phyloP scores from a whole-genome alignment of 2,888 invertebrate genomes.

The Cabera pusaria region DNA sequence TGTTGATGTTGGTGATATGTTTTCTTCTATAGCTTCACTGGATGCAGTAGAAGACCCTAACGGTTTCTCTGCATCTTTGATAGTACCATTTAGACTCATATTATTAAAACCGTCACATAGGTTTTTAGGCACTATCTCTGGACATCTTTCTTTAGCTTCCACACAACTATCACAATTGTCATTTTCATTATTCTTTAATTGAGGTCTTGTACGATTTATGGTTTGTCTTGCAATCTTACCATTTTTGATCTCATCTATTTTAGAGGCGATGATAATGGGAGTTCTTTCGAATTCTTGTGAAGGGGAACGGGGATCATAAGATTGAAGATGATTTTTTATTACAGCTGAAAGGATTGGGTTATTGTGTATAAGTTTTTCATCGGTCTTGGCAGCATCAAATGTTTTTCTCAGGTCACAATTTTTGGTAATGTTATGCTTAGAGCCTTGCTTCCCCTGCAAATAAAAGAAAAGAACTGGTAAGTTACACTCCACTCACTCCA shows the following conservation, averaged over 20 bases:
- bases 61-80: constrained; percentile 61
- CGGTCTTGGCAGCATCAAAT: constrained; percentile 64
- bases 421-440: constrained; percentile 75
- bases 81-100: constrained; percentile 60
- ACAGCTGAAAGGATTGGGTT: constrained; percentile 76
- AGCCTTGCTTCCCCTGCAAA: constrained; percentile 62
- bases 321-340: constrained; percentile 73
- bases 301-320: constrained; percentile 84
- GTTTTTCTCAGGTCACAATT: constrained; percentile 75
- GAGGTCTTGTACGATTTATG: constrained; percentile 52
- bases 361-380: constrained; percentile 68
- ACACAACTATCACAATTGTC: constrained; percentile 48
- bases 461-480: too few relatives aligned
- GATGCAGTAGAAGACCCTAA: constrained; percentile 70
- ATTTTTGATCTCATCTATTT: constrained; percentile 42
- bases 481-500: too few relatives aligned
- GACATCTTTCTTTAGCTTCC: constrained; percentile 48
- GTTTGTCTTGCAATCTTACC: constrained; percentile 42
- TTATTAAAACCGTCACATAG: constrained; percentile 65
- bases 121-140: constrained; percentile 66
- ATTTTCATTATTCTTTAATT: constrained; percentile 46
- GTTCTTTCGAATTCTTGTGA: constrained; percentile 83
- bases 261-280: constrained; percentile 72
- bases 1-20: constrained; percentile 49
- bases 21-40: constrained; percentile 63